Evolutionary conservation across 2,797 vertebrate genomes (phyloP), one percentile per base, ranked within the genome.

Genomic region (Poliocrania exsul): DNA sequence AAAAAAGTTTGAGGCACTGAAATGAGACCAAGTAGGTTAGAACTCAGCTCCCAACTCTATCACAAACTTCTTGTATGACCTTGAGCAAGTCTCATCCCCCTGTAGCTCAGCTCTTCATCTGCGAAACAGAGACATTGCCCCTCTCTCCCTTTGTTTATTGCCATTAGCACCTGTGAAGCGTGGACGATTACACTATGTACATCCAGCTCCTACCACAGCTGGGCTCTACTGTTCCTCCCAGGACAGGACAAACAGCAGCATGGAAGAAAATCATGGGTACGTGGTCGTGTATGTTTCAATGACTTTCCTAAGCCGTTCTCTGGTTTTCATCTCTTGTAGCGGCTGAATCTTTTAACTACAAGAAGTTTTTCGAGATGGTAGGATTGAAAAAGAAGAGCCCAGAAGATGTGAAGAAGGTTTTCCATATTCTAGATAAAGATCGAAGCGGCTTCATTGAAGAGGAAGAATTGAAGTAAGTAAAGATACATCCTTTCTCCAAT

Each of bases 401-500:
- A 1, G 99, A 99, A 11, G 98, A 99, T 0, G 98, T 99, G 93
- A 99, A 98, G 97, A 98, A 98, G 97, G 98, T 99, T 95, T 99
- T 99, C 96, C 96, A 98, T 83, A 98, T 99, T 78, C 98, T 99
- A 97, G 99, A 99, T n/a, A 98, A 99, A 92, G 99, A 99, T 44
- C 96, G 95, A 70, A 99, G 99, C 0, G 99, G 99, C 92, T 99
- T 98, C 97, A 99, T 99, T 5, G 99, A 99, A 97, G 98, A 99
- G 92, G 99, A 99, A 2, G 99, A 99, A 97, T 97, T 99, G 88
- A 99, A 98, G 99, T 99, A 96, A 99, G 98, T 84, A 29, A 92
- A 97, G 73, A 94, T 49, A 44, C 0, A 6, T 47, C 29, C 24
- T 87, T 86, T 65, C 57, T 77, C 81, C 83, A 51, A 66, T n/a